These are phyloP conservation scores for Xestia c-nigrum DNA, from an alignment of 2,888 invertebrate genomes.

Conservation along the genomic window DNA sequence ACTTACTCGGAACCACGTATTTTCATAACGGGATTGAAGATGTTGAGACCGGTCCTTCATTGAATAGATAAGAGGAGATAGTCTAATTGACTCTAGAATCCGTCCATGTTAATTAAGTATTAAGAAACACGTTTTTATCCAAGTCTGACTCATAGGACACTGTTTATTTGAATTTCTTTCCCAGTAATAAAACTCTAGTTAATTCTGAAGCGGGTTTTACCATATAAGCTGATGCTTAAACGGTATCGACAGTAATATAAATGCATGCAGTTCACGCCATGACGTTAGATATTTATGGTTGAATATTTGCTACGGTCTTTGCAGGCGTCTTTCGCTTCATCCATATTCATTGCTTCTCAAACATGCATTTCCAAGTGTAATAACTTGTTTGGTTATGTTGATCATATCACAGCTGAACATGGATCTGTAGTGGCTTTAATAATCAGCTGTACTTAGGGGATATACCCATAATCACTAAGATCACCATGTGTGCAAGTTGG, in stretches of 20 bases:
- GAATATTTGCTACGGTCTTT: slow-evolving; percentile 46
- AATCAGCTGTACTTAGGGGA: neutral
- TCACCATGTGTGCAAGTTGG: neutral
- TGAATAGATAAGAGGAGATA: slow-evolving; percentile 66
- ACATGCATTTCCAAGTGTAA: slow-evolving; percentile 51
- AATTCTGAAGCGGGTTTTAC: slow-evolving; percentile 23
- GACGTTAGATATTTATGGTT: slow-evolving; percentile 48
- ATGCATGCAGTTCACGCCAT: slow-evolving; percentile 53
- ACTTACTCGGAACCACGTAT: slow-evolving; percentile 56
- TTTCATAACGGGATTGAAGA: slow-evolving; percentile 64
- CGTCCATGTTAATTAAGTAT: slow-evolving; percentile 61
- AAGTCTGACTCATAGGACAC: slow-evolving; percentile 46
- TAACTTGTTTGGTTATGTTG: slow-evolving; percentile 43
- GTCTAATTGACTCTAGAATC: slow-evolving; percentile 59
- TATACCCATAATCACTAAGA: neutral
- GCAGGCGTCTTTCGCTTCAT: slow-evolving; percentile 46
- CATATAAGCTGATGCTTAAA: slow-evolving; percentile 39
- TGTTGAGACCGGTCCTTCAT: slow-evolving; percentile 54
- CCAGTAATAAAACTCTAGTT: slow-evolving; percentile 36
- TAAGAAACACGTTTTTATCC: slow-evolving; percentile 58
- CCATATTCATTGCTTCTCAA: slow-evolving; percentile 55
- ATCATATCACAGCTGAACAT: slow-evolving; percentile 13
- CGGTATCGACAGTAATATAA: slow-evolving; percentile 52
- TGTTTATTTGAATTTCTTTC: slow-evolving; percentile 32
- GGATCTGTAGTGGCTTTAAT: neutral